Base-by-base conservation (phyloP, 1,140 invertebrate genomes). In the Acromyrmex charruanus region DNA sequence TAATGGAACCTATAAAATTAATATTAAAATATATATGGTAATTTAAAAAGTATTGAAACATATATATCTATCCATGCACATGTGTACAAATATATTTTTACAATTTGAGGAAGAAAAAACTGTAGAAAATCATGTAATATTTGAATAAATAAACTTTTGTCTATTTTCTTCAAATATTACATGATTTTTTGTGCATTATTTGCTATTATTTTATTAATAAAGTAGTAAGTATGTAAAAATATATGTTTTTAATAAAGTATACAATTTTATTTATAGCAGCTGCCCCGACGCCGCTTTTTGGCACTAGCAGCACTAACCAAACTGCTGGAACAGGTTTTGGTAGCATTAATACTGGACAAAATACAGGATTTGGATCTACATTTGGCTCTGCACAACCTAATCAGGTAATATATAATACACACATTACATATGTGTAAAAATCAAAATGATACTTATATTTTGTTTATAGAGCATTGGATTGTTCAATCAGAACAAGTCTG, bases 401-500 rank as follows among this genome's bases (percentile, higher is more conserved):
- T 90, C 95, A 95, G 92, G 95, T 95, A 91, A 77, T 49, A 10
- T 14, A 39, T 58, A 53, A 44, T 3, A 12, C 1, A 55, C 3
- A 18, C 31, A 58, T 61, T 5, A 3, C 16, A 55, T 59, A 16
- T 49, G 21, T 25, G 14, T 7, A 39, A 72, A 51, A 53, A 31
- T 28, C 18, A 74, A 82, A 31, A 35, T 61, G 44, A 12, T 59
- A 63, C 0, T 87, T 61, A 68, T 65, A 80, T 14, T 88, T 74
- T 89, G 0, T 87, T 85, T 69, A 44, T 44, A 95, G 92, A 94
- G 93, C 68, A 95, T 95, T 69, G 95, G 95, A 79, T 87, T 96
- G 18, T 96, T 96, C 74, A 94, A 92, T 68, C 95, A 95, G 86
- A 95, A 95, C 74, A 96, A 96, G 88, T 90, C 95, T 35, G 92